Conservation (phyloP, 2,797 vertebrate genomes). For the Tarsius wallacei region DNA sequence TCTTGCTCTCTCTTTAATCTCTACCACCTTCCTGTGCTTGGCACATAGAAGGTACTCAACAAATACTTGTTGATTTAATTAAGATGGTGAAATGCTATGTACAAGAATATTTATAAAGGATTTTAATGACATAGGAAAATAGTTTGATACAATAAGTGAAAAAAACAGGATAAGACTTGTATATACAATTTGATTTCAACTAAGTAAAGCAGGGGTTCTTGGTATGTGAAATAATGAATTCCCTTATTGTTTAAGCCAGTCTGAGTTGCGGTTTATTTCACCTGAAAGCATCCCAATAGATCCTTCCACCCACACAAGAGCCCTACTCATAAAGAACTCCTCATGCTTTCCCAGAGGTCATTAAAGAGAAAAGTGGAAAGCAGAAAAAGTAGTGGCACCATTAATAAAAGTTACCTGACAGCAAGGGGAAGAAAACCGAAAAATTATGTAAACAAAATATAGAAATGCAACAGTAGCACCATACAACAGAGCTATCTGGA, state of each 20-base stretch:
- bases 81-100: background rate
- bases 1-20: slow-evolving; percentile 26
- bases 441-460: slow-evolving; percentile 56
- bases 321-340: background rate
- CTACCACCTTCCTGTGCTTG: background rate
- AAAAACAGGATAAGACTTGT: slow-evolving; percentile 68
- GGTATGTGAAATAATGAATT: slow-evolving; percentile 63
- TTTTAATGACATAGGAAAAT: slow-evolving; percentile 58
- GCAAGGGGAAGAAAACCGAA: slow-evolving; percentile 36
- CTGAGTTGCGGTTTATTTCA: slow-evolving; percentile 63
- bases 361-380: slow-evolving; percentile 44
- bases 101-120: slow-evolving; percentile 4
- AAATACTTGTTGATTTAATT: slow-evolving; percentile 54
- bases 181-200: slow-evolving; percentile 47
- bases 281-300: slow-evolving; percentile 38
- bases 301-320: slow-evolving; percentile 27
- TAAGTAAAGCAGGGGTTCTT: slow-evolving; percentile 49
- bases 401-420: slow-evolving; percentile 57
- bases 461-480: background rate
- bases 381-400: background rate
- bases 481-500: slow-evolving; percentile 18
- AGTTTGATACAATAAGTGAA: slow-evolving; percentile 36
- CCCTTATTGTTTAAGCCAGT: slow-evolving; percentile 65
- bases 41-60: background rate
- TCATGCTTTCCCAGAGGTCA: slow-evolving; percentile 45